These are phyloP conservation scores for Scomber colias DNA, from an alignment of 2,113 vertebrate genomes.

Conservation along the genomic window DNA sequence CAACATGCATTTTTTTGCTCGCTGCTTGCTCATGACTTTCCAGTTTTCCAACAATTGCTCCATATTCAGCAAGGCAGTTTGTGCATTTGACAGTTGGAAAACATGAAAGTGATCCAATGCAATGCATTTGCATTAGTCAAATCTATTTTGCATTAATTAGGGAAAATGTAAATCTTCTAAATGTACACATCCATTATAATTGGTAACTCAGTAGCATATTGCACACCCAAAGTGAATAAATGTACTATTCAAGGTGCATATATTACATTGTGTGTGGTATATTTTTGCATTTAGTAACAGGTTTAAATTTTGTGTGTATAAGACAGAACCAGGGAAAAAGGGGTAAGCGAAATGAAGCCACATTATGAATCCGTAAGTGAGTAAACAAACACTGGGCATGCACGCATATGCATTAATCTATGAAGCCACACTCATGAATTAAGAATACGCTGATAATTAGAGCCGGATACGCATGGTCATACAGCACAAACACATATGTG, in stretches of 20 bases:
- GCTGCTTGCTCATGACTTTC: slow-evolving; percentile 73
- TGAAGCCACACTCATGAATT: slow-evolving; percentile 55
- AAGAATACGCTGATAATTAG: slow-evolving; percentile 54
- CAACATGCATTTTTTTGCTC: slow-evolving; percentile 65
- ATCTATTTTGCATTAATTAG: slow-evolving; percentile 48
- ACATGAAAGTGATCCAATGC: not conserved
- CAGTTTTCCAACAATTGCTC: slow-evolving; percentile 65
- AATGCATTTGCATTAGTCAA: slow-evolving; percentile 30
- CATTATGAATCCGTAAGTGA: slow-evolving; percentile 39
- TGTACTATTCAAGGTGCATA: not conserved
- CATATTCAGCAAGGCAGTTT: slow-evolving; percentile 22
- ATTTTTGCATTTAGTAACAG: slow-evolving; percentile 13
- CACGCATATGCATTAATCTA: slow-evolving; percentile 51
- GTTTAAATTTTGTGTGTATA: not conserved
- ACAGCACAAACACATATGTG: slow-evolving; percentile 33
- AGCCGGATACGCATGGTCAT: slow-evolving; percentile 22
- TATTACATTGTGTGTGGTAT: slow-evolving; percentile 1
- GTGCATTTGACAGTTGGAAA: slow-evolving; percentile 15
- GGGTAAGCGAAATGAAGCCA: not conserved
- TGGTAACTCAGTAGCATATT: not conserved
- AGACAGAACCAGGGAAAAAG: slow-evolving; percentile 1
- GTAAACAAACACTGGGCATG: slow-evolving; percentile 49
- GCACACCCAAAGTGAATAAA: not conserved
- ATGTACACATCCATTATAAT: not conserved
- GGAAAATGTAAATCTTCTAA: slow-evolving; percentile 27